Evolutionary conservation across 2,888 invertebrate species (phyloP), one percentile per base, ranked within the genome.

Genomic region (Epistrophe eligans): DNA sequence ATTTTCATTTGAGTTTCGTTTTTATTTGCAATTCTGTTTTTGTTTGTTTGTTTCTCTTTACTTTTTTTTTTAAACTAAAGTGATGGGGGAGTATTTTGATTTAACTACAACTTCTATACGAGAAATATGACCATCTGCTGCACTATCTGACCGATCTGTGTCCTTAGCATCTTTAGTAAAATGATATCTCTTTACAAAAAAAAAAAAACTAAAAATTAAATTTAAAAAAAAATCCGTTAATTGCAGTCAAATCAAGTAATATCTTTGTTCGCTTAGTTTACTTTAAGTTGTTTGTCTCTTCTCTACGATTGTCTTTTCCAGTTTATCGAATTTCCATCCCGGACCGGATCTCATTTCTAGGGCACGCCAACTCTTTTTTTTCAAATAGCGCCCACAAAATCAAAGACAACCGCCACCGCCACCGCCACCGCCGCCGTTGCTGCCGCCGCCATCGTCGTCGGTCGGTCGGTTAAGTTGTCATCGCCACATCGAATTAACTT

Each of bases 311-410:
- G 76, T 66, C n/a, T 62, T 66, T 72, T 67, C 48, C 55, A 64
- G 79, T 72, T 77, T 73, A 77, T 82, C 35, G 82, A 67, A 73
- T 72, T 77, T 82, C 82, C 58, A 77, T 66, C 6, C 43, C 55
- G 43, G 55, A 84, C 76, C 79, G 79, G 84, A 84, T 84, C 50
- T 32, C 57, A 43, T 84, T 84, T 79, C 79, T 79, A 76, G 84
- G 79, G 64, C 79, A 79, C 70, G 62, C 74, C 62, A 79, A 79
- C 62, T 74, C 32, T 35, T 50, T 48, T 50, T 48, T 40, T 40
- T 19, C 17, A 64, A 43, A 62, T 40, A 79, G 79, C 84, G 79
- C 76, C 84, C 84, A 84, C 79, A 76, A 71, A 57, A 38, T 79
- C 77, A 77, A 83, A 77, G 77, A 60, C 43, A 77, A 72, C 55